These are phyloP conservation scores for Hiodon tergisus DNA, from an alignment of 2,113 vertebrate genomes.

Conservation along the genomic window DNA sequence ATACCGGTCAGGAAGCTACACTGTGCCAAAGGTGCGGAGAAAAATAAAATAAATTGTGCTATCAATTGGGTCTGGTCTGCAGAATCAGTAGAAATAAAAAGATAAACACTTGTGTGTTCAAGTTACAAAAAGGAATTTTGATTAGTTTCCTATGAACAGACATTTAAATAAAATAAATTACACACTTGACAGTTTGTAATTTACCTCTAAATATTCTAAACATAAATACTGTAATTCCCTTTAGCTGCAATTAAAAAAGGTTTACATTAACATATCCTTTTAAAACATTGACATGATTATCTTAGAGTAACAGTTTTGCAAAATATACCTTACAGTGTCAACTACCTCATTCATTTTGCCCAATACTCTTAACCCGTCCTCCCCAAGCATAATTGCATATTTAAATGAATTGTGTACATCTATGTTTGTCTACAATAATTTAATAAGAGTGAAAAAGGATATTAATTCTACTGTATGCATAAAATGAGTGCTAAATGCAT, in stretches of 20 bases:
- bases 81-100: slow-evolving; percentile 1
- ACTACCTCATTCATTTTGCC: slow-evolving; percentile 56
- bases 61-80: too few relatives aligned
- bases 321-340: slow-evolving; percentile 65
- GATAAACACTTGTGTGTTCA: not conserved
- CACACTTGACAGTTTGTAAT: slow-evolving; percentile 10
- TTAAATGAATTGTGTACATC: slow-evolving; percentile 60
- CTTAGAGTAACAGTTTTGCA: slow-evolving; percentile 61
- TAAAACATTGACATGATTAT: slow-evolving; percentile 55
- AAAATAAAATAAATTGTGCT: too few relatives aligned
- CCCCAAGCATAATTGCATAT: slow-evolving; percentile 56
- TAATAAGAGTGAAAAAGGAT: slow-evolving; percentile 41
- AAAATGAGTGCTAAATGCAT: slow-evolving; percentile 14
- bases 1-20: too few relatives aligned
- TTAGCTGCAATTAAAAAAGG: slow-evolving; percentile 42
- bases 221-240: slow-evolving; percentile 61
- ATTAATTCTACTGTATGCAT: slow-evolving; percentile 14
- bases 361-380: slow-evolving; percentile 45
- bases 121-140: slow-evolving; percentile 14
- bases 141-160: slow-evolving; percentile 13
- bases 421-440: slow-evolving; percentile 51
- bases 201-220: slow-evolving; percentile 27
- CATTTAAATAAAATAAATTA: slow-evolving; percentile 21
- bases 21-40: too few relatives aligned
- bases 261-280: slow-evolving; percentile 38